Evolutionary conservation across 1,140 invertebrate species (phyloP), one percentile per base, ranked within the genome.

Genomic region (Neodiprion pinetum): DNA sequence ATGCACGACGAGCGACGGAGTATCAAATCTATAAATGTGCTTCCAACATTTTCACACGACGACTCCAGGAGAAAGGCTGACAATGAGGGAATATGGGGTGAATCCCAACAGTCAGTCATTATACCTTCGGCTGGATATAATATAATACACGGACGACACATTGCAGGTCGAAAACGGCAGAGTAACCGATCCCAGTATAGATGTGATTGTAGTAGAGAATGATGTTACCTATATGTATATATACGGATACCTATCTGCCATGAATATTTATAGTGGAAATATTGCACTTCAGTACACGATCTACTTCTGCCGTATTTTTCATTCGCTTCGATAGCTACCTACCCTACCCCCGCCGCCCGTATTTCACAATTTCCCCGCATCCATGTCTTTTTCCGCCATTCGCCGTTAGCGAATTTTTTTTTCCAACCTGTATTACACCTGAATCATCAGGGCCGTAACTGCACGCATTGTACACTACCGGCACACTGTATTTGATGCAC

Each of bases 271-370:
- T 53, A n/a, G 72, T 65, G 68, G 74, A 76, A 78, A 80, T 80
- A 78, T 80, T 75, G 75, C 76, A 76, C 79, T 81, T 80, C 78
- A 21, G 17, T 21, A 72, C 80, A 82, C 78, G 79, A 76, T 81
- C 81, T 76, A 81, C 78, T 81, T 81, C 76, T 76, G 74, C 74
- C 72, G 61, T 75, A 81, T 80, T 82, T 79, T 82, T 82, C 76
- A 53, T 8, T 74, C 21, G 14, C 66, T 74, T 76, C 17, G 17
- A 21, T 21, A 21, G 17, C 17, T 21, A 21, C 0, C 17, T 21
- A 21, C 17, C 17, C 17, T 21, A 21, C 17, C 17, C 69, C 23
- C 71, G 65, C 21, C 72, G 65, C 53, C 65, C 48, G n/a, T 67
- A 48, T 48, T 48, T 50, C 68, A 68, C 65, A 47, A 53, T 14